Conservation (phyloP, 23 tunicate genomes). For the Styela clava region DNA sequence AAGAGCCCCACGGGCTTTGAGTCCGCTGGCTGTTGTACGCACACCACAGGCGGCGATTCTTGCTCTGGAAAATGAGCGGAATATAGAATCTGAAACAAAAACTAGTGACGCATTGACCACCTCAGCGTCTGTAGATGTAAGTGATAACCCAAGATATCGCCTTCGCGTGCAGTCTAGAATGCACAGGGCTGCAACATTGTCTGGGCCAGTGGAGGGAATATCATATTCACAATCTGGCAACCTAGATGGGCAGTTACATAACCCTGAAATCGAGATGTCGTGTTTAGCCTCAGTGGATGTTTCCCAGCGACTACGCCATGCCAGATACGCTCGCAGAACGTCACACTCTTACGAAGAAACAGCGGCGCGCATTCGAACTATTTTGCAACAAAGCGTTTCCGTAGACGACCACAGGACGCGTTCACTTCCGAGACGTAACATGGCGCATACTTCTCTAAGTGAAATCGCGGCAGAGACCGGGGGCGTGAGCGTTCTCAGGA, state of each 20-base stretch:
- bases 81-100: not conserved
- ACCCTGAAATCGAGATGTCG: not conserved
- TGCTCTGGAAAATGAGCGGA: not conserved
- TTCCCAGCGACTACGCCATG: constrained; percentile 20
- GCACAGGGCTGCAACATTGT: not conserved
- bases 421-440: constrained; percentile 22
- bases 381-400: not conserved
- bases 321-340: constrained; percentile 18
- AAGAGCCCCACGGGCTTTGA: not conserved
- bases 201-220: not conserved
- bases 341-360: constrained; percentile 16
- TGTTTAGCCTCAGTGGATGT: not conserved
- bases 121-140: not conserved
- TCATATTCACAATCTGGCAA: not conserved
- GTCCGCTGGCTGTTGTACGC: not conserved
- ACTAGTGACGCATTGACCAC: not conserved
- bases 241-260: too few species aligned
- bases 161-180: not conserved
- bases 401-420: constrained; percentile 4
- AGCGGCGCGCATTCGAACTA: not conserved
- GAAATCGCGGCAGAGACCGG: not conserved
- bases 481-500: not conserved
- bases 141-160: not conserved
- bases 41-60: constrained; percentile 4
- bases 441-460: constrained; percentile 8